Evolutionary conservation across 2,888 invertebrate species (phyloP), one percentile per base, ranked within the genome.

Genomic region (Pristionchus arcanus): DNA sequence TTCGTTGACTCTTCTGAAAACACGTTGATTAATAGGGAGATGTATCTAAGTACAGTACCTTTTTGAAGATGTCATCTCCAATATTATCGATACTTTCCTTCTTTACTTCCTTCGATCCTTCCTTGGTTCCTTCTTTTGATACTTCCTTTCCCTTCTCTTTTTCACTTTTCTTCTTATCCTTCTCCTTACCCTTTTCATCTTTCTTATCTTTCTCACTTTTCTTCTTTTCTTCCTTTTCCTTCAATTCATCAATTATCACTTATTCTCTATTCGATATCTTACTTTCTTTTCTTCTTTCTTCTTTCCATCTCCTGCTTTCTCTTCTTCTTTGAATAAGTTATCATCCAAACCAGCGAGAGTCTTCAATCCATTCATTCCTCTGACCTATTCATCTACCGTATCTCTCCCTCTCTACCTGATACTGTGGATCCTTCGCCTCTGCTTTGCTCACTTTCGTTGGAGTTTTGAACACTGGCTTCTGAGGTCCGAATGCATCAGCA

Each of bases 41-140:
- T 49, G 9, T 42, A 42, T 42, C 42, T 9, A 49, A 49, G 42
- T 49, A 53, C 49, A 53, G 1, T 81, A 81, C 81, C 49, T 81
- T 81, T 49, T 81, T 81, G 81, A 81, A 81, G 81, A 81, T 81
- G 28, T 81, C 81, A 34, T 81, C 81, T 81, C 81, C 81, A 42
- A 81, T 81, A n/a, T 81, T 81, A 53, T 81, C 81, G 81, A 81
- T 49, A 13, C n/a, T 19, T 81, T 81, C 81, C 49, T 81, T 81
- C 81, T 81, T 81, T 53, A 3, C 81, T 28, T 81, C 81, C 49
- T 81, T 81, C n/a, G 49, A 53, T 81, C 49, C 49, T 28, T 81
- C 81, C 19, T 81, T 49, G 16, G 37, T 13, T 42, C n/a, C 49
- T 25, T 77, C 77, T 49, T 77, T 81, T 11, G 37, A 19, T 28